Conservation (phyloP, 2,797 vertebrate species). For the Gallinago stenura region DNA sequence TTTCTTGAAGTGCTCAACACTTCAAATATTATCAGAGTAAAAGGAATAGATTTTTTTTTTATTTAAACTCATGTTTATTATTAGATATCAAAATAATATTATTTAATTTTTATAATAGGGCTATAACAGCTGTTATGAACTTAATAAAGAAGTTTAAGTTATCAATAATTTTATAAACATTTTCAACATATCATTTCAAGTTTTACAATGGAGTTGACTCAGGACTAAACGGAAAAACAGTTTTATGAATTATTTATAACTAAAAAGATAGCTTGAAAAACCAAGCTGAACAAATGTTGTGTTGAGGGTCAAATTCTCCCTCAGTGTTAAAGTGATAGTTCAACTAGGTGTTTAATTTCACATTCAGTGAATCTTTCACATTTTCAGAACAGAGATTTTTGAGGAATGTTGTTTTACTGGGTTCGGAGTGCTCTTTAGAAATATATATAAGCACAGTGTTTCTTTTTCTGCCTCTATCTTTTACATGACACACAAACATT, state of each 20-base stretch:
- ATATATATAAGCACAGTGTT: background rate
- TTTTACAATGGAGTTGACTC: background rate
- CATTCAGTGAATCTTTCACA: background rate
- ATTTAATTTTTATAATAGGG: background rate
- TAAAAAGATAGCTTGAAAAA: background rate
- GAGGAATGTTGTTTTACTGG: background rate
- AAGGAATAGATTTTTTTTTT: background rate
- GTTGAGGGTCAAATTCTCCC: background rate
- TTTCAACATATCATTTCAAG: background rate
- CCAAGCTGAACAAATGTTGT: background rate
- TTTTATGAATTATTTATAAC: background rate
- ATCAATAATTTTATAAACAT: background rate
- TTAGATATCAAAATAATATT: background rate
- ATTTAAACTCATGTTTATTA: background rate
- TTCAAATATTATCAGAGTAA: background rate
- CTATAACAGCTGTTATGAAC: background rate
- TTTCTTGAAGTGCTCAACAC: background rate
- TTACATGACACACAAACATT: background rate
- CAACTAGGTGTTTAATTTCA: background rate
- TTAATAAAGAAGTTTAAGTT: background rate
- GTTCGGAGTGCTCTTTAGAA: background rate
- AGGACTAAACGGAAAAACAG: background rate
- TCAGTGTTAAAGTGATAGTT: background rate
- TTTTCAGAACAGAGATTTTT: background rate
- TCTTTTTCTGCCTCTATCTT: background rate